Evolutionary conservation across 2,888 invertebrate species (phyloP).

Genomic region (Drosophila pseudotalamancana): DNA sequence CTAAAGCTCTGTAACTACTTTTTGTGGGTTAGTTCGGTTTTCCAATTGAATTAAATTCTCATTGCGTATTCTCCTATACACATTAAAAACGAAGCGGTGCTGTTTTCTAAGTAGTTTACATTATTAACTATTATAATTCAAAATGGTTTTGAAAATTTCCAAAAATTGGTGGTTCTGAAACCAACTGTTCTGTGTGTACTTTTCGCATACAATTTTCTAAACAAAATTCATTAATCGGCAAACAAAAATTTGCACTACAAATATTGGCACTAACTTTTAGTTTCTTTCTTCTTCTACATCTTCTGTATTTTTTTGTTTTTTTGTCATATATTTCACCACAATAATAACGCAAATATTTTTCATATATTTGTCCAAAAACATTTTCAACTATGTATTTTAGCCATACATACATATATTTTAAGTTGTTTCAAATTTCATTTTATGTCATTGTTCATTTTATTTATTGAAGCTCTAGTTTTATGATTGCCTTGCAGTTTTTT

Average conservation of each 20-base stretch:
- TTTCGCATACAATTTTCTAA: constrained; percentile 23
- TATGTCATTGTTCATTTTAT: constrained; percentile 61
- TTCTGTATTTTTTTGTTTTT: constrained; percentile 2
- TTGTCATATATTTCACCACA: constrained; percentile 52
- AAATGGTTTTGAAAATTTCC: constrained; percentile 61
- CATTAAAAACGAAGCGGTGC: constrained; percentile 61
- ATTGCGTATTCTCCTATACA: constrained; percentile 30
- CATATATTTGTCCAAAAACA: constrained; percentile 77
- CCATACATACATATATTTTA: constrained; percentile 57
- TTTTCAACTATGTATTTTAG: constrained; percentile 48
- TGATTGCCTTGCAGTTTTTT: constrained; percentile 84
- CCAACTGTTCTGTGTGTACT: constrained; percentile 62
- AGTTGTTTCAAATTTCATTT: constrained; percentile 79
- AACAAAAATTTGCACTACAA: constrained; percentile 80
- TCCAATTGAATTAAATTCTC: constrained; percentile 42
- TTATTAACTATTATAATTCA: constrained; percentile 25
- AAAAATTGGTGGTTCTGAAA: constrained; percentile 80
- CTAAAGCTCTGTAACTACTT: constrained; percentile 29
- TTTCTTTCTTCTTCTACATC: constrained; percentile 11
- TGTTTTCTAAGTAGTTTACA: constrained; percentile 39
- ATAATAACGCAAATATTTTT: constrained; percentile 63
- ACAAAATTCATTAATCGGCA: constrained; percentile 46
- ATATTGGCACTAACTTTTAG: constrained; percentile 74
- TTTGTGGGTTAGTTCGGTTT: constrained; percentile 35
- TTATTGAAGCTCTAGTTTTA: constrained; percentile 84